Evolutionary conservation across 2,888 invertebrate genomes (phyloP), one percentile per base, ranked within the genome.

Genomic region (Ophion costatus): DNA sequence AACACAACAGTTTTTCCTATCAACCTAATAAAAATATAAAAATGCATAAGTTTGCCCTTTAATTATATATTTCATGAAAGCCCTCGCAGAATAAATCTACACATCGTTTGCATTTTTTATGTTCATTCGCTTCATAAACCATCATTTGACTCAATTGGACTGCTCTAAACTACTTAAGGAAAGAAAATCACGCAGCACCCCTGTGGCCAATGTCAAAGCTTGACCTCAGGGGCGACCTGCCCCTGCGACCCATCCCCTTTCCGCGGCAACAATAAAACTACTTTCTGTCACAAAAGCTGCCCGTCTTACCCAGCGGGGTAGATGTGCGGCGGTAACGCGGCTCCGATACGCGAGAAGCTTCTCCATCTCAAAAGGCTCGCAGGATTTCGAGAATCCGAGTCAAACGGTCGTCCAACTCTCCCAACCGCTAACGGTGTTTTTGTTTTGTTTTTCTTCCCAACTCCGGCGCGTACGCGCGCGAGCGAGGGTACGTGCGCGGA

Each of bases 351-450:
- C 51, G 0, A 51, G 51, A 51, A 51, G 51, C 17, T 51, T 51
- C 17, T 14, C 17, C 38, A 7, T 38, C 5, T 38, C 38, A 38
- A 38, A 38, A 9, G 38, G 7, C 38, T 51, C 17, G 51, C 14
- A 17, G 1, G 51, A 51, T 51, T 51, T 51, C 14, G n/a, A 67
- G 67, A 11, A 67, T 45, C 20, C 29, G 14, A 66, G 66, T 66
- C 38, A 38, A 38, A 5, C 64, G 67, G 22, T 11, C 45, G 22
- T 17, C n/a, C n/a, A 38, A 9, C 45, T 20, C 51, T 51, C 4
- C 42, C 24, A 24, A 69, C 24, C 51, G 51, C 17, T 69, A 69
- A 45, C 24, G 67, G 22, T 22, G 24, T 10, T 66, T 66, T 51
- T 51, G 24, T 69, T 69, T 59, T 56, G 56, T 56, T 56, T 56